Evolutionary conservation across 1,140 invertebrate species (phyloP).

Genomic region (Drosophila nannoptera): DNA sequence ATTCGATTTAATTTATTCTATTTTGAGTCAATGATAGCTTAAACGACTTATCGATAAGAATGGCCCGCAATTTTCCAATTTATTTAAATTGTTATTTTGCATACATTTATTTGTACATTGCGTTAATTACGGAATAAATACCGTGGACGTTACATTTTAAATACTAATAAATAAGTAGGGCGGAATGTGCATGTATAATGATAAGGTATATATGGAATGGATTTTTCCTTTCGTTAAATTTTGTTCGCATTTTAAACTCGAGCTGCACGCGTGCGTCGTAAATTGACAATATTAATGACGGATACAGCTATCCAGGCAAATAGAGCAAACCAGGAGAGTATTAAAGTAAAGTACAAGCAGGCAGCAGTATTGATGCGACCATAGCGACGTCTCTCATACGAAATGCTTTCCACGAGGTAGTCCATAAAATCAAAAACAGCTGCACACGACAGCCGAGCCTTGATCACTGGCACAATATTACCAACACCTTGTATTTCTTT

Average conservation of each 20-base stretch:
- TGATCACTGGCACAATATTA: constrained; percentile 82
- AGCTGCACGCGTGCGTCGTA: constrained; percentile 71
- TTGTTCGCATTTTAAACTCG: constrained; percentile 44
- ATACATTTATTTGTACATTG: constrained; percentile 72
- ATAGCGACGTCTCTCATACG: constrained; percentile 81
- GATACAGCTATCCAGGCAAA: constrained; percentile 80
- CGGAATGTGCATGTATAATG: constrained; percentile 38
- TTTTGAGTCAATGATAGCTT: neutral
- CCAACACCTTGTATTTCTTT: constrained; percentile 81
- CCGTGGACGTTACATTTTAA: constrained; percentile 49
- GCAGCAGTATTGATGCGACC: constrained; percentile 83
- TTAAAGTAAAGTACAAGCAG: constrained; percentile 82
- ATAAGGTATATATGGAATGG: constrained; percentile 42
- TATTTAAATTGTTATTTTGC: constrained; percentile 28
- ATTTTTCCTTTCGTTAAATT: constrained; percentile 16
- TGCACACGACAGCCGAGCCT: constrained; percentile 83
- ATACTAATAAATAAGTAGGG: constrained; percentile 61
- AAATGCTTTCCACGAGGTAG: constrained; percentile 82
- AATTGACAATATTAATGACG: constrained; percentile 81
- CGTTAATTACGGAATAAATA: constrained; percentile 40
- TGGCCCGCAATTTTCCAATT: neutral
- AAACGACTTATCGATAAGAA: neutral
- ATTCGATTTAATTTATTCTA: no score
- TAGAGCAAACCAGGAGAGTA: constrained; percentile 82
- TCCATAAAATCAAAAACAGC: constrained; percentile 88